Conservation (phyloP, 2,888 invertebrate genomes). For the Leucania comma region DNA sequence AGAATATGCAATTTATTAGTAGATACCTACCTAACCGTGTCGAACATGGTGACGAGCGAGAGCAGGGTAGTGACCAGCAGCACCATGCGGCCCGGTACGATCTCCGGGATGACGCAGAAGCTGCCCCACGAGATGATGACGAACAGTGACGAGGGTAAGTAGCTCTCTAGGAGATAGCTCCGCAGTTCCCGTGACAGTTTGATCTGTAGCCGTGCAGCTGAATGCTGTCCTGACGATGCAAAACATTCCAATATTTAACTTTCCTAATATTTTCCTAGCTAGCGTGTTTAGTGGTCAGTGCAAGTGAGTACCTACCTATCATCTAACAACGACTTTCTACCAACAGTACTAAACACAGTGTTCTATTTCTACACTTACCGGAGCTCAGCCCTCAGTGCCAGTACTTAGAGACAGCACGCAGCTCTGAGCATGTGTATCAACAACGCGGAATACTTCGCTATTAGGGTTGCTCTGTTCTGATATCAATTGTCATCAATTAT, state of each 20-base stretch:
- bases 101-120: conserved; percentile 92
- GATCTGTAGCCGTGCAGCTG: conserved; percentile 91
- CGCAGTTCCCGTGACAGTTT: conserved; percentile 91
- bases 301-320: conserved; percentile 52
- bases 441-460: conserved; percentile 21
- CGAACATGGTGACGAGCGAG: conserved; percentile 92
- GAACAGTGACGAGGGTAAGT: conserved; percentile 92
- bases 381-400: conserved; percentile 21
- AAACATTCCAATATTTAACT: conserved; percentile 34
- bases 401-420: conserved; percentile 14
- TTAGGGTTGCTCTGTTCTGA: conserved; percentile 25
- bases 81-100: conserved; percentile 92
- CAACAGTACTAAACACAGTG: conserved; percentile 30
- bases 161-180: conserved; percentile 92
- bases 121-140: conserved; percentile 93
- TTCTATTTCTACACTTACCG: conserved; percentile 48
- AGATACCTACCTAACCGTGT: conserved; percentile 90
- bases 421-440: conserved; percentile 23
- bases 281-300: conserved; percentile 50
- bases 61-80: conserved; percentile 92
- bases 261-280: conserved; percentile 1
- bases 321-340: conserved; percentile 48
- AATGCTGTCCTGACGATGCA: conserved; percentile 89
- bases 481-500: conserved; percentile 30
- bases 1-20: background rate